Evolutionary conservation across 2,113 vertebrate species (phyloP), one percentile per base, ranked within the genome.

Genomic region (Trogon surrucura): DNA sequence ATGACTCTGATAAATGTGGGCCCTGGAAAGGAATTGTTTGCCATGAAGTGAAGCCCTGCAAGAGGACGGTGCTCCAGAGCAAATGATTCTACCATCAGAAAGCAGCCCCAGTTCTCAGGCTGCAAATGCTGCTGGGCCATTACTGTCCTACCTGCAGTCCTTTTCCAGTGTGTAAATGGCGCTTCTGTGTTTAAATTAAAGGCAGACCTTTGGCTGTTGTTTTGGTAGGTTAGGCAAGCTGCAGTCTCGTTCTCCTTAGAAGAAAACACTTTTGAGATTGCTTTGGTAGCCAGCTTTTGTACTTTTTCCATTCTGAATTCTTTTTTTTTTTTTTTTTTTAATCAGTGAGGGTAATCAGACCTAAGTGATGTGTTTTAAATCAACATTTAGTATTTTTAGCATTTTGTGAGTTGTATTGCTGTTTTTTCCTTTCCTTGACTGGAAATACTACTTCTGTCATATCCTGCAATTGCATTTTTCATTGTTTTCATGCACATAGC

Each of bases 381-480:
- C 69, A 78, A 18, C n/a, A 30, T 71, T 79, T 81, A 79, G 38
- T 91, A 64, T 89, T 94, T 84, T 79, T 88, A 67, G 47, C 44
- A 29, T 71, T 91, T 88, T 2, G 12, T 71, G 16, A 70, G 14
- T 71, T 88, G 47, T 58, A 25, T 74, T 78, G 65, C 30, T 91
- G n/a, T 15, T 78, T 78, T 83, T 93, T 85, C 65, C 73, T 79
- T 89, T 81, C 51, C 13, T 85, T 48, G 41, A 60, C 77, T 78
- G 82, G 58, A 91, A 93, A 16, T 86, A 66, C 62, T 80, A 6
- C 44, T 85, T 81, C 57, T 89, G 53, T 90, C 66, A 56, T 62
- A 62, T 82, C 88, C 82, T 82, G 74, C 65, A n/a, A n/a, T 67
- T 89, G 25, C 74, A 26, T 90, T 88, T 41, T 93, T 45, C n/a